Evolutionary conservation across 2,113 vertebrate genomes (phyloP).

Genomic region (Ceyx cyanopectus): DNA sequence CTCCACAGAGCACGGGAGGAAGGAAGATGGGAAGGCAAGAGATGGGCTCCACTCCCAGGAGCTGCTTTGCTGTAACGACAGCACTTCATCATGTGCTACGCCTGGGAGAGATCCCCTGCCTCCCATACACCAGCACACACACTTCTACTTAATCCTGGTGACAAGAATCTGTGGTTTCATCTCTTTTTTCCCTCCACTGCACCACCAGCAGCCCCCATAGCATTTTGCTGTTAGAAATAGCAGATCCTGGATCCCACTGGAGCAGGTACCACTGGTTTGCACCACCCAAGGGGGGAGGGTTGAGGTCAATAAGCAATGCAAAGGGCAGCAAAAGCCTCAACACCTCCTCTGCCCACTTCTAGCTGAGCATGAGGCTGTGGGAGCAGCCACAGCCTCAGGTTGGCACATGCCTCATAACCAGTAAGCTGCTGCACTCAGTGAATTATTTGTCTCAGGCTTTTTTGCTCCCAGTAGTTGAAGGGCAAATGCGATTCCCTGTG

Average conservation of each 20-base stretch:
- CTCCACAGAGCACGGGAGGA: rapidly evolving
- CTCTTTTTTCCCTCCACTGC: background rate
- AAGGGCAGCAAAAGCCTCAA: background rate
- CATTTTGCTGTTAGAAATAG: rapidly evolving
- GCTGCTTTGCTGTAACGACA: rapidly evolving
- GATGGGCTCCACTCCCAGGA: background rate
- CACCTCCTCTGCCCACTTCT: background rate
- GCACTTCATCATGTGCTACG: rapidly evolving
- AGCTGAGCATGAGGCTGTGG: background rate
- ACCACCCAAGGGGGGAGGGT: background rate
- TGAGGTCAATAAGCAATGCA: rapidly evolving
- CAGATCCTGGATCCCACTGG: rapidly evolving
- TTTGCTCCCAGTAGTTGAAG: slow-evolving; percentile 28
- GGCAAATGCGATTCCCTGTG: background rate
- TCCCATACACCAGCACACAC: background rate
- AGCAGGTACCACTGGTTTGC: rapidly evolving
- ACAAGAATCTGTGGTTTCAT: rapidly evolving
- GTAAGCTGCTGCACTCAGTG: background rate
- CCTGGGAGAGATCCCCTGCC: background rate
- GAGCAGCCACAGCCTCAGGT: slow-evolving; percentile 22
- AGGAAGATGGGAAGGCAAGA: background rate
- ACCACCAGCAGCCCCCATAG: rapidly evolving
- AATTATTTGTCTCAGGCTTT: background rate
- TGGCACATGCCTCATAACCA: slow-evolving; percentile 34
- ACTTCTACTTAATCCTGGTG: background rate